A percentile compares a stretch with the other conserved stretches of the same genome.
Conservation (phyloP, 2,113 vertebrate genomes). For the Litocranius walleri region DNA sequence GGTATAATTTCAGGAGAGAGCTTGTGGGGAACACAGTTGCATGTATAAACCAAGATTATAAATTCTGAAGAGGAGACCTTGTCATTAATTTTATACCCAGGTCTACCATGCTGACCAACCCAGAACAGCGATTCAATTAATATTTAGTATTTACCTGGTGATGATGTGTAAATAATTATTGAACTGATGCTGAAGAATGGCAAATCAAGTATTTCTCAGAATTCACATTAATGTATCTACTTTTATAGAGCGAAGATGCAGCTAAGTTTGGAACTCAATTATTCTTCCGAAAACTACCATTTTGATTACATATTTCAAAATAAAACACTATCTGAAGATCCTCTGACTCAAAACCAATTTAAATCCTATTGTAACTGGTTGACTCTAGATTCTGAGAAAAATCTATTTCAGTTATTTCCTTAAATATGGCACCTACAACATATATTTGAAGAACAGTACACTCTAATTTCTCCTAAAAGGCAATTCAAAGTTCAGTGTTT, state of each 20-base stretch:
- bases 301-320: constrained; percentile 33
- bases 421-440: neutral
- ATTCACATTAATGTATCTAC: neutral
- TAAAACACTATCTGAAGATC: neutral
- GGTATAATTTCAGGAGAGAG: neutral
- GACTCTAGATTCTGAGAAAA: neutral
- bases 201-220: neutral
- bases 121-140: neutral
- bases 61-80: neutral
- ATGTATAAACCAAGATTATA: neutral
- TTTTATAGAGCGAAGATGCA: neutral
- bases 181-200: neutral
- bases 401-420: neutral
- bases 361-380: neutral
- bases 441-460: neutral
- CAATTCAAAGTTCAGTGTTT: neutral
- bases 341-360: neutral
- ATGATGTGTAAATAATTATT: neutral
- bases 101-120: neutral
- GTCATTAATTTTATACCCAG: neutral
- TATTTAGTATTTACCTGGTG: neutral
- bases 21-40: neutral
- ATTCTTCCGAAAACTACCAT: neutral
- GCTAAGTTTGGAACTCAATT: neutral
- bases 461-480: neutral